Base-by-base conservation (phyloP, 2,113 vertebrate species). In the Perca flavescens region DNA sequence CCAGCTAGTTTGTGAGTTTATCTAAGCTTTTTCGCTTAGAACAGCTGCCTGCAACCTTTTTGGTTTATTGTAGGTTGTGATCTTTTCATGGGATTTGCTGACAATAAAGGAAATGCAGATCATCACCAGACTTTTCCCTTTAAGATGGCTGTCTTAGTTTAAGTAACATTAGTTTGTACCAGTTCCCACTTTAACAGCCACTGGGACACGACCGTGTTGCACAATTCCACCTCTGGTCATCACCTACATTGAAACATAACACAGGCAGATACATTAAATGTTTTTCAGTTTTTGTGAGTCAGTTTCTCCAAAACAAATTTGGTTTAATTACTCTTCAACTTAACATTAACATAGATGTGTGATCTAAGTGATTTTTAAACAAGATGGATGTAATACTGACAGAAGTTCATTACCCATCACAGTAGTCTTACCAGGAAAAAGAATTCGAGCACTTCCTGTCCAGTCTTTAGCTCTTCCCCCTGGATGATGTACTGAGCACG, bases 401-500 rank as follows among this genome's bases (percentile, higher is more conserved):
- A 22, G 5, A 2, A 61, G 14, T 22, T 40, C 16, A 56, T n/a
- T 19, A 21, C 14, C 3, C 2, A 16, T 31, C 10, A 58, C 43
- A 49, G 4, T 5, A 66, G 16, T 54, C 91, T 43, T 82, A 96
- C 95, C 91, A 94, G 69, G 67, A 93, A 95, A 70, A 84, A 94
- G 85, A 95, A 93, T 56, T 91, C 36, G 0, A 96, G 60, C 13
- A 22, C 66, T 14, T 77, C 66, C 86, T 93, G 92, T 12, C 5
- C 80, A 2, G 61, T 52, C n/a, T 60, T 85, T 12, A 95, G 88
- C 64, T 90, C 93, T 8, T 69, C 28, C 19, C 92, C 87, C 31
- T 91, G 88, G 74, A 96, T 91, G 87, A 94, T 90, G 92, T 94
- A 95, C 50, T 86, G 77, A 36, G 84, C 94, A 2, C 1, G 57